phyloP scores from a whole-genome alignment of 2,113 vertebrate genomes.

The Thymallus thymallus region DNA sequence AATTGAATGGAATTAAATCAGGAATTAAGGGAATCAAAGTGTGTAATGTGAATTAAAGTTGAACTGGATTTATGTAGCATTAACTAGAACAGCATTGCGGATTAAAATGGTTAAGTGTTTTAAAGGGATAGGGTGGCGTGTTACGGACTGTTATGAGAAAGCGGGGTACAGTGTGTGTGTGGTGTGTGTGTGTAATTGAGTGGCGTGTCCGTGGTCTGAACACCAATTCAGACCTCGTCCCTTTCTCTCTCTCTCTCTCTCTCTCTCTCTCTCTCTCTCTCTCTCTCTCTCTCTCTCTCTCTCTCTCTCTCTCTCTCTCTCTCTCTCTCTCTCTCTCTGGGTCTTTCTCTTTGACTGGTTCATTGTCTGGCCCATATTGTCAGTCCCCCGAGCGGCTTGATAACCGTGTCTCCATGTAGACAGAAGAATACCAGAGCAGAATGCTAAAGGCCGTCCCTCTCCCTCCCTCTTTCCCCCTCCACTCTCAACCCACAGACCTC shows the following conservation, averaged over 20 bases:
- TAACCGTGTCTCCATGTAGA: slow-evolving; percentile 78
- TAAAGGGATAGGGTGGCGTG: slow-evolving; percentile 13
- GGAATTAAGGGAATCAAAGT: background rate
- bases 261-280: slow-evolving; percentile 27
- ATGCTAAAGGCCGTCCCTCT: slow-evolving; percentile 58
- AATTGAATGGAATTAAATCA: background rate
- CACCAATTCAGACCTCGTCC: slow-evolving; percentile 58
- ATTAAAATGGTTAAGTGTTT: slow-evolving; percentile 51
- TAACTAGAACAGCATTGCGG: slow-evolving; percentile 42
- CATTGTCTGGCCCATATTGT: slow-evolving; percentile 70
- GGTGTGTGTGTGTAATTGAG: slow-evolving; percentile 59
- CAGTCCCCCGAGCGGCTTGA: slow-evolving; percentile 72
- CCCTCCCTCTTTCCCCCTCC: slow-evolving; percentile 26
- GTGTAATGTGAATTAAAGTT: background rate
- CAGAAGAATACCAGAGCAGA: slow-evolving; percentile 75
- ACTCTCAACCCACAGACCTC: slow-evolving; percentile 51
- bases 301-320: slow-evolving; percentile 24
- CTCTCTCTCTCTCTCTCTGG: slow-evolving; percentile 57
- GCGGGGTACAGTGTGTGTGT: background rate
- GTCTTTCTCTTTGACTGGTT: slow-evolving; percentile 60
- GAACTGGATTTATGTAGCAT: slow-evolving; percentile 35
- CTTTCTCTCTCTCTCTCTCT: slow-evolving; percentile 30
- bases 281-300: slow-evolving; percentile 17
- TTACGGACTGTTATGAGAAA: background rate
- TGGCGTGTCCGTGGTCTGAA: slow-evolving; percentile 67